These are phyloP conservation scores for Alethe castanea DNA, from an alignment of 2,113 vertebrate genomes.

Conservation along the genomic window DNA sequence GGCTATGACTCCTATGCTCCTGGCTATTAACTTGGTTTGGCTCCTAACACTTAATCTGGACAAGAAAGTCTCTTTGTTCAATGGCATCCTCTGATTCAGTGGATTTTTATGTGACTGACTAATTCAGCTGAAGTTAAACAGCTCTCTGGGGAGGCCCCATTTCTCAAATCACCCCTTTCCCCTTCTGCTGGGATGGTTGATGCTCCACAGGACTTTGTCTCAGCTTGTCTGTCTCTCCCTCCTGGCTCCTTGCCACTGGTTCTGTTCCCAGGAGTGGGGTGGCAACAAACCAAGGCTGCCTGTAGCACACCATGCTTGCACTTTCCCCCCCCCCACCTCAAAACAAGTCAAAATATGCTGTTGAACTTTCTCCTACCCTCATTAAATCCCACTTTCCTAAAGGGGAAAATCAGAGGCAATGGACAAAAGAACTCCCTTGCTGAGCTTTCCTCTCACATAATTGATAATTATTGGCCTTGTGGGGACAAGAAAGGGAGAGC, in stretches of 20 bases:
- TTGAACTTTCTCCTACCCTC: neutral
- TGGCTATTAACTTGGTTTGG: neutral
- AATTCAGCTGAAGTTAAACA: neutral
- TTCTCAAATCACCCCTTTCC: neutral
- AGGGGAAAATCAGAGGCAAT: neutral
- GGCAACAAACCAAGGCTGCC: neutral
- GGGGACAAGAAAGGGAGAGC: neutral
- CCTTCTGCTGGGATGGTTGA: neutral
- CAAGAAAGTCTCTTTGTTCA: slow-evolving; percentile 31
- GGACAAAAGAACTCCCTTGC: neutral
- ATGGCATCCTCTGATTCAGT: neutral
- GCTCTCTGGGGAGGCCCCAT: neutral
- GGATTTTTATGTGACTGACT: slow-evolving; percentile 17
- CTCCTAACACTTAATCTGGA: neutral
- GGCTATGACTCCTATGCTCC: neutral
- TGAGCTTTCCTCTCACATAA: neutral
- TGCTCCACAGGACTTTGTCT: neutral
- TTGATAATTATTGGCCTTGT: neutral
- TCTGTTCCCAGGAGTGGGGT: neutral
- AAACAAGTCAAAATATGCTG: neutral
- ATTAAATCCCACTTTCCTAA: neutral
- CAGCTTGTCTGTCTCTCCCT: slow-evolving; percentile 1
- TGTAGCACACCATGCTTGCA: neutral
- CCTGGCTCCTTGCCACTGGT: neutral
- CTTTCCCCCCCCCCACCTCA: neutral